Conservation (phyloP, 2,888 invertebrate species). For the Busseola fusca region DNA sequence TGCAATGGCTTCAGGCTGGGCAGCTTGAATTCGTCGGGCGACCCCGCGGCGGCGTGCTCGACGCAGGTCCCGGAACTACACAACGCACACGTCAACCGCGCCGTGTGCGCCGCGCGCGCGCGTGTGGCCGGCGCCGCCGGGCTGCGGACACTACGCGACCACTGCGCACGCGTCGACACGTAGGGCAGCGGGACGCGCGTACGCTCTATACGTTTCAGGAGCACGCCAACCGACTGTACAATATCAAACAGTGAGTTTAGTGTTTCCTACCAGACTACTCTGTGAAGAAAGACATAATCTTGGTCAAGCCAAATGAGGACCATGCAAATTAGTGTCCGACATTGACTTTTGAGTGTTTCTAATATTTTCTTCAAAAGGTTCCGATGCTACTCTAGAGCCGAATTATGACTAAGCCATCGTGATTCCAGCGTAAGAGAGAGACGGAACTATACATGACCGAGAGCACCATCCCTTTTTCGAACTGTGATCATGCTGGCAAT, state of each 20-base stretch:
- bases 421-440: background rate
- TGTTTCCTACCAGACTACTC: background rate
- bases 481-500: too few species aligned
- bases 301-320: background rate
- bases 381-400: too few species aligned
- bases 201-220: background rate
- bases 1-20: conserved; percentile 81
- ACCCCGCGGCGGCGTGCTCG: conserved; percentile 90
- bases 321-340: background rate
- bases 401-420: background rate
- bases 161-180: background rate
- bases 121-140: conserved; percentile 61
- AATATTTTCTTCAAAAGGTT: background rate
- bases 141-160: background rate
- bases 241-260: background rate
- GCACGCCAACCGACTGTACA: background rate
- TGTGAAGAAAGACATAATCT: background rate
- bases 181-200: background rate
- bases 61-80: conserved; percentile 90
- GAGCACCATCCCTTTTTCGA: too few species aligned
- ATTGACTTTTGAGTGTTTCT: background rate
- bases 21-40: conserved; percentile 87
- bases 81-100: conserved; percentile 88
- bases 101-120: conserved; percentile 55
- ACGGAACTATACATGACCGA: too few species aligned